Conservation (phyloP, 2,888 invertebrate genomes). For the Scotopteryx bipunctaria region DNA sequence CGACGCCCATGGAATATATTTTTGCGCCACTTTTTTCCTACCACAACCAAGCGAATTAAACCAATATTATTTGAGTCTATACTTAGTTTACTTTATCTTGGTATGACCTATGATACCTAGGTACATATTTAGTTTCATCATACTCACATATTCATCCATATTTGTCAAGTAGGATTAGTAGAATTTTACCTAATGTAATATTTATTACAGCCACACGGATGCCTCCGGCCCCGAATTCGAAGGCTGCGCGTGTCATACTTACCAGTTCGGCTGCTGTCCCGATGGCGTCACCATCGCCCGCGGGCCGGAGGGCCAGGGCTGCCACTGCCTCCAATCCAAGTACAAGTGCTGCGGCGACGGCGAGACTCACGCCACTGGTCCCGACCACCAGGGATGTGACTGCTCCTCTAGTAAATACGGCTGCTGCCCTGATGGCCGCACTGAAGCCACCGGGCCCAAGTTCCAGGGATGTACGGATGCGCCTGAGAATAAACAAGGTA, state of each 20-base stretch:
- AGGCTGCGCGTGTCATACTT: conserved; percentile 93
- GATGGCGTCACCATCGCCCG: conserved; percentile 90
- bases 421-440: conserved; percentile 93
- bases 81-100: too few relatives aligned
- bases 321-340: conserved; percentile 89
- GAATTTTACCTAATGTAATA: too few relatives aligned
- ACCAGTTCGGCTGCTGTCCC: conserved; percentile 95
- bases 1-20: too few relatives aligned
- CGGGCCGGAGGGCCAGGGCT: conserved; percentile 86
- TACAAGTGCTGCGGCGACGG: conserved; percentile 94
- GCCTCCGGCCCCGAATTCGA: conserved; percentile 90
- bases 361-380: conserved; percentile 90
- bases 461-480: conserved; percentile 92
- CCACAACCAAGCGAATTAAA: too few relatives aligned
- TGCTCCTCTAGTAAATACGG: conserved; percentile 91
- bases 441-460: conserved; percentile 90
- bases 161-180: too few relatives aligned
- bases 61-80: too few relatives aligned
- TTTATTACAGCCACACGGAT: conserved; percentile 81
- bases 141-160: too few relatives aligned
- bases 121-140: too few relatives aligned
- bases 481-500: conserved; percentile 87
- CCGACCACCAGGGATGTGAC: conserved; percentile 90
- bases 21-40: too few relatives aligned
- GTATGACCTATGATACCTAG: too few relatives aligned